These are phyloP conservation scores for Speoplatyrhinus poulsoni DNA, from an alignment of 2,113 vertebrate genomes.

Conservation along the genomic window DNA sequence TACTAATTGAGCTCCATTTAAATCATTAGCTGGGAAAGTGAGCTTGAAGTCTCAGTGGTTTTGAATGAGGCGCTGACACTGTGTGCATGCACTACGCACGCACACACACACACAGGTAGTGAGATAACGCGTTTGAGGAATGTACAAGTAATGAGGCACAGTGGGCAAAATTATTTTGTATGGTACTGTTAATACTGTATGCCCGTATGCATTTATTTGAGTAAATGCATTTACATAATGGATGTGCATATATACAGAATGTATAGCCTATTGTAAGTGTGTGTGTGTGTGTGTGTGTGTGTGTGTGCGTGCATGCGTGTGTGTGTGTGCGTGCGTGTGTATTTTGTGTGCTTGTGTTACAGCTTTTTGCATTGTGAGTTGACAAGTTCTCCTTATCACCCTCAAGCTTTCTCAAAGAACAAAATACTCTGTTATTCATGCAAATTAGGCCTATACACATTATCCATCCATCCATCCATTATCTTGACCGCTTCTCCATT, in stretches of 20 bases:
- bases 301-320: background rate
- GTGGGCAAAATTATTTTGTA: background rate
- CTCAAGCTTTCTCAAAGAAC: no score
- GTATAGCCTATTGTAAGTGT: background rate
- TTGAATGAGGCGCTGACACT: constrained; percentile 16
- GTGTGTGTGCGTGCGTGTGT: background rate
- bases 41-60: constrained; percentile 53
- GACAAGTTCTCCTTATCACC: no score
- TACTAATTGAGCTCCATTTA: constrained; percentile 65
- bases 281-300: background rate
- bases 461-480: no score
- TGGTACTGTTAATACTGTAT: background rate
- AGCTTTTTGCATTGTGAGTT: background rate
- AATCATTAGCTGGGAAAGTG: constrained; percentile 64
- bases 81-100: background rate
- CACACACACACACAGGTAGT: background rate
- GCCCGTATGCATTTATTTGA: background rate
- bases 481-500: no score
- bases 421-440: no score
- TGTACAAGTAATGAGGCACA: background rate
- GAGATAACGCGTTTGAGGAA: no score
- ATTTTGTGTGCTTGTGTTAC: background rate
- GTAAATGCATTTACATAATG: background rate
- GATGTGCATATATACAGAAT: background rate
- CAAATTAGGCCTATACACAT: no score